Conservation (phyloP, 2,888 invertebrate genomes). For the Seira ritae region DNA sequence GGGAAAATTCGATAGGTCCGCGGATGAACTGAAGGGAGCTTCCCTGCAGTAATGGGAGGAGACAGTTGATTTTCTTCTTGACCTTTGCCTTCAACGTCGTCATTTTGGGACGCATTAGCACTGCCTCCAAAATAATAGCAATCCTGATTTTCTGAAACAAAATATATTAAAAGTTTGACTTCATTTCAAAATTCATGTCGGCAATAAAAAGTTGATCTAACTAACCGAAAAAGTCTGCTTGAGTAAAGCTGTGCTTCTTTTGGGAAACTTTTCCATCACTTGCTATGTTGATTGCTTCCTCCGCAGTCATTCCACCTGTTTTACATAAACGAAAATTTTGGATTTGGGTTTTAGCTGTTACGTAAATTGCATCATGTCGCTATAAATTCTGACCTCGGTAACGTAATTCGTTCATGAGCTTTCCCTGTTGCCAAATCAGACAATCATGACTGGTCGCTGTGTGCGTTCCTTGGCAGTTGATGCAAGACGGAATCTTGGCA, state of each 20-base stretch:
- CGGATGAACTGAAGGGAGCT: constrained; percentile 34
- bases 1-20: constrained; percentile 36
- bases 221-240: constrained; percentile 63
- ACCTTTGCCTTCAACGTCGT: constrained; percentile 16
- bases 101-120: constrained; percentile 3
- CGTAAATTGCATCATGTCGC: no score
- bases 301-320: constrained; percentile 58
- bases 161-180: not conserved
- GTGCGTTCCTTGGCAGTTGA: constrained; percentile 63
- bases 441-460: constrained; percentile 65
- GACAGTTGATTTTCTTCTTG: not conserved
- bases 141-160: constrained; percentile 60
- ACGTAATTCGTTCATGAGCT: constrained; percentile 66
- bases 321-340: no score
- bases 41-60: constrained; percentile 15
- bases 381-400: no score
- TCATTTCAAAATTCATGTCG: no score
- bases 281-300: constrained; percentile 63
- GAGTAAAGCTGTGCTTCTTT: constrained; percentile 59
- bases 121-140: constrained; percentile 54
- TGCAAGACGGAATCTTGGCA: constrained; percentile 55
- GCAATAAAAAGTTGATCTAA: not conserved
- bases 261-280: constrained; percentile 61
- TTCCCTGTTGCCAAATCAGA: constrained; percentile 66
- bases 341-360: no score